These are phyloP conservation scores for Paramisgurnus dabryanus DNA, from an alignment of 2,113 vertebrate genomes.

Conservation along the genomic window DNA sequence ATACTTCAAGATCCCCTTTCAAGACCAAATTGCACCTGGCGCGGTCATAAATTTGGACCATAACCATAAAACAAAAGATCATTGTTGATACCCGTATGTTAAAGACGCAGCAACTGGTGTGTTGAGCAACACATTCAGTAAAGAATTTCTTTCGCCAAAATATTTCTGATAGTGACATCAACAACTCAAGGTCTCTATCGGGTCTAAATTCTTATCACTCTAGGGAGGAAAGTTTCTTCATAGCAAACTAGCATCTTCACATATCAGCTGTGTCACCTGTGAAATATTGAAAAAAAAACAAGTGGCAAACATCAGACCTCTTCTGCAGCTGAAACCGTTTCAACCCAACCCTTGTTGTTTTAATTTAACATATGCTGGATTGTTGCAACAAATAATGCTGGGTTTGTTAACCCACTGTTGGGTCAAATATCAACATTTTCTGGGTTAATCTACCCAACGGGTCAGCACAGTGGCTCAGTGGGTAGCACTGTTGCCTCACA, in stretches of 20 bases:
- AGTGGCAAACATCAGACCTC: not conserved
- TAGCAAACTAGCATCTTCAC: slow-evolving; percentile 79
- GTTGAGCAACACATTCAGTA: slow-evolving; percentile 61
- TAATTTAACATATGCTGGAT: no score
- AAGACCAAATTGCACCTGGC: not conserved
- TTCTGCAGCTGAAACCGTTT: no score
- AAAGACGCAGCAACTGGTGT: not conserved
- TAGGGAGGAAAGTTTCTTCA: slow-evolving; percentile 85
- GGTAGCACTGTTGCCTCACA: no score
- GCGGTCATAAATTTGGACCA: not conserved
- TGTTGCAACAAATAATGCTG: no score
- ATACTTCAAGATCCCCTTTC: not conserved
- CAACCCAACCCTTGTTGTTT: no score
- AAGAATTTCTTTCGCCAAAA: slow-evolving; percentile 64
- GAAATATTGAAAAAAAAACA: slow-evolving; percentile 73
- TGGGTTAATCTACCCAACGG: no score
- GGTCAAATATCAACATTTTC: no score
- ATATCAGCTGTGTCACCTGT: slow-evolving; percentile 81
- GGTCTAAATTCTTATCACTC: slow-evolving; percentile 81
- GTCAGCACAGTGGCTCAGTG: no score
- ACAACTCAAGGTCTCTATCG: slow-evolving; percentile 77
- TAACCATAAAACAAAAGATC: not conserved
- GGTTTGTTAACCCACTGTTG: no score
- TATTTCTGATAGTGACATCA: slow-evolving; percentile 67
- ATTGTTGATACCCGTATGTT: not conserved